Evolutionary conservation across 2,888 invertebrate species (phyloP).

Genomic region (Apodemia zela): DNA sequence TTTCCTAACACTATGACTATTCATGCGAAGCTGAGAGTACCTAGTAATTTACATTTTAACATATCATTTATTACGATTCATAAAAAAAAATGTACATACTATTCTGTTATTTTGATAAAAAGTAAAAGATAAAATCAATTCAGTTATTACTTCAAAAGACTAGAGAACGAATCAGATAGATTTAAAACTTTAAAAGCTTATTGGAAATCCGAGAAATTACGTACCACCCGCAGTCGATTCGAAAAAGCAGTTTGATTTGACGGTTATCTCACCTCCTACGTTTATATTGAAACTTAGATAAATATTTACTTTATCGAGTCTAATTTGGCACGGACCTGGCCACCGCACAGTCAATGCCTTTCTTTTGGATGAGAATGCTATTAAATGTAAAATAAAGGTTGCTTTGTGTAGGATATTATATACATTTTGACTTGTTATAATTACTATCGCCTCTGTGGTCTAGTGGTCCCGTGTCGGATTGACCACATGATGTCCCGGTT

Average conservation of each 20-base stretch:
- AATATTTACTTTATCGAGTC: constrained; percentile 77
- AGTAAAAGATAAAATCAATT: background rate
- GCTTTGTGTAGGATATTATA: background rate
- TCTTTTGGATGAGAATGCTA: constrained; percentile 41
- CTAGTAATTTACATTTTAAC: too few species aligned
- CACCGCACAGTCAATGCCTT: constrained; percentile 49
- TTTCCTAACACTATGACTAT: too few species aligned
- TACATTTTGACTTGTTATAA: background rate
- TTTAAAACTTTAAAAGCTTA: constrained; percentile 38
- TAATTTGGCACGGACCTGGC: constrained; percentile 74
- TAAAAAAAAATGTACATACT: too few species aligned
- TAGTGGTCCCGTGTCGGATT: too few species aligned
- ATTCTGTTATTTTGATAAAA: background rate
- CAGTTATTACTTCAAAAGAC: constrained; percentile 15
- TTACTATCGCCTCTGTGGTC: too few species aligned
- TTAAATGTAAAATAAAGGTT: constrained; percentile 7
- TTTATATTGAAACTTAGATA: constrained; percentile 78
- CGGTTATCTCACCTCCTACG: constrained; percentile 76
- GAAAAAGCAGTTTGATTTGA: constrained; percentile 75
- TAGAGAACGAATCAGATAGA: constrained; percentile 28
- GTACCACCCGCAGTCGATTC: constrained; percentile 68
- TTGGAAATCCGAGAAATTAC: constrained; percentile 55
- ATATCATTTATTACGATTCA: too few species aligned
- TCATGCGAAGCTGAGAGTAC: too few species aligned
- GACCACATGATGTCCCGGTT: too few species aligned